phyloP scores from a whole-genome alignment of 1,140 invertebrate species.

The Leptinotarsa texana region DNA sequence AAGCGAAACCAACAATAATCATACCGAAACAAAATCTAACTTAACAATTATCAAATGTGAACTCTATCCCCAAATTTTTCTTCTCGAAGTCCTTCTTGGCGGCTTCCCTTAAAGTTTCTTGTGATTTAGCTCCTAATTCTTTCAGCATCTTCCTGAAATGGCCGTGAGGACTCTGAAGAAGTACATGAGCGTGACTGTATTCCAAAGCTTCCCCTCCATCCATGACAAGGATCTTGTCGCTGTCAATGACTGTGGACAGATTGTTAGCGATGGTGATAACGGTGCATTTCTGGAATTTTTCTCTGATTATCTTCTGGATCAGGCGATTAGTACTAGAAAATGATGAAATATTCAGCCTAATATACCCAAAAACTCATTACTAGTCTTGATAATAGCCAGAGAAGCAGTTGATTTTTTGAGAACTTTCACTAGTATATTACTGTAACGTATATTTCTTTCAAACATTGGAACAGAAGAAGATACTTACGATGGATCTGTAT shows the following conservation, averaged over 20 bases:
- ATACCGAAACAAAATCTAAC: too few species aligned
- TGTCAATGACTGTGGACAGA: slow-evolving; percentile 34
- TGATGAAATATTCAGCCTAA: background rate
- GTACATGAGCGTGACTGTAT: slow-evolving; percentile 51
- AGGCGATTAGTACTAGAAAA: slow-evolving; percentile 58
- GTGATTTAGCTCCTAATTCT: slow-evolving; percentile 58
- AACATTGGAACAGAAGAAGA: background rate
- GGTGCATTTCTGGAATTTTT: slow-evolving; percentile 65
- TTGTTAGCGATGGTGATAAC: slow-evolving; percentile 76
- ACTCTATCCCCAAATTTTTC: slow-evolving; percentile 13
- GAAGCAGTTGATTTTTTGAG: background rate
- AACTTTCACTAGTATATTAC: background rate
- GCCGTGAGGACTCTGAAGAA: slow-evolving; percentile 57
- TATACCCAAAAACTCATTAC: background rate
- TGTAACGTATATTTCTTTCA: background rate
- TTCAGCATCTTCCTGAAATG: slow-evolving; percentile 73
- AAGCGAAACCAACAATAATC: too few species aligned
- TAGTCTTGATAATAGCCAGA: background rate
- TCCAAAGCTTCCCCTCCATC: slow-evolving; percentile 51
- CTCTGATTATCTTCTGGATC: slow-evolving; percentile 64
- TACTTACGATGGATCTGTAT: slow-evolving; percentile 54
- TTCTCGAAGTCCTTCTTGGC: slow-evolving; percentile 41
- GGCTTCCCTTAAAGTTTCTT: slow-evolving; percentile 36
- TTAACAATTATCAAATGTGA: background rate
- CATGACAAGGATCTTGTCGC: slow-evolving; percentile 54